Evolutionary conservation across 1,140 invertebrate genomes (phyloP).

Genomic region (Homarus americanus): DNA sequence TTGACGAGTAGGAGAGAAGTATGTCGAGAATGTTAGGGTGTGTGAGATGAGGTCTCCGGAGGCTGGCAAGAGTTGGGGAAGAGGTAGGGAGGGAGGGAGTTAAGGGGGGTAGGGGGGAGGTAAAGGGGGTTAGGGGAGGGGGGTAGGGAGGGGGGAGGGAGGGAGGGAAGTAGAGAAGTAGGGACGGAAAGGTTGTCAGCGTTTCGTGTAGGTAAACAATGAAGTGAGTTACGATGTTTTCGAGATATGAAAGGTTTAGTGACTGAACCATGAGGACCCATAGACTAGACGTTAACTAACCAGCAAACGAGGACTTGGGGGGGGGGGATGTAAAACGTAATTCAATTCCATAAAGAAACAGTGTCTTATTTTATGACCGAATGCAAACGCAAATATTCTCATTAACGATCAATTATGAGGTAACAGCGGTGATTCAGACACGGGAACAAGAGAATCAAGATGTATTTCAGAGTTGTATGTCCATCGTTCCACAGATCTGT

Average conservation of each 20-base stretch:
- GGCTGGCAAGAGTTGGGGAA: not conserved
- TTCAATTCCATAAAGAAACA: no score
- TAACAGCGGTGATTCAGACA: no score
- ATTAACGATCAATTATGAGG: no score
- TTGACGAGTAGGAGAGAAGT: not conserved
- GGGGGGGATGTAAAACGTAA: no score
- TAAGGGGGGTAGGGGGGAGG: not conserved
- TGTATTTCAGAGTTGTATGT: no score
- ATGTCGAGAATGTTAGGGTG: not conserved
- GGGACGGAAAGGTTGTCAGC: not conserved
- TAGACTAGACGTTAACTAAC: no score
- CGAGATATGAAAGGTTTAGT: not conserved
- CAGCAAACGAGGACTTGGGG: no score
- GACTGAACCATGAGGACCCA: not conserved
- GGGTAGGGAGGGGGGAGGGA: not conserved
- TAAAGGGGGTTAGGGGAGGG: not conserved
- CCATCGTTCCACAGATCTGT: no score
- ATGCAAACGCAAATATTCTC: no score
- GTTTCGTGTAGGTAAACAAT: not conserved
- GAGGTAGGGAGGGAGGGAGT: not conserved
- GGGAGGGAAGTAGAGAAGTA: not conserved
- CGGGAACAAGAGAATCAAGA: no score
- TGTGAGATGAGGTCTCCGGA: not conserved
- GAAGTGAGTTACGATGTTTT: not conserved
- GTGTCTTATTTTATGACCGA: no score